Base-by-base conservation (phyloP, 2,888 invertebrate species). In the Glaucopsyche alexis region DNA sequence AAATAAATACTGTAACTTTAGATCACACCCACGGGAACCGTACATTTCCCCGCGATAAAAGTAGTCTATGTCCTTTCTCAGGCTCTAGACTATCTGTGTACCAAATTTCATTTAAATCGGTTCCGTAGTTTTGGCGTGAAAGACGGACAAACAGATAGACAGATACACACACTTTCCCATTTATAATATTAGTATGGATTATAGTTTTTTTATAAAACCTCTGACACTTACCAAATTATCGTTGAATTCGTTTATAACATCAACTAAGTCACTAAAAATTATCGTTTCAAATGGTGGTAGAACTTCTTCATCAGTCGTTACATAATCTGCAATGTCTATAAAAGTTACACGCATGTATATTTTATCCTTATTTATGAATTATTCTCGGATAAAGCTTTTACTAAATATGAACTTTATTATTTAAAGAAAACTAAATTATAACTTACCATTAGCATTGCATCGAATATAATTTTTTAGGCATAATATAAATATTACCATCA, bases 181-280 rank as follows among this genome's bases (percentile, higher is more conserved):
- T n/a, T n/a, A n/a, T n/a, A n/a, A n/a, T n/a, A n/a, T n/a, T n/a
- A n/a, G n/a, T n/a, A n/a, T n/a, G n/a, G n/a, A 29, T 29, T 29
- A 29, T 29, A 7, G 40, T 42, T 67, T 14, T 71, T 38, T 1
- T 52, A 19, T 49, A 14, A 52, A 52, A 52, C 52, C 6, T 19
- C 11, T 60, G 4, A 52, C 67, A 85, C 87, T 84, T 82, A 90
- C 90, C 79, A 82, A 80, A 77, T 83, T 85, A 74, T 83, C 87
- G 78, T 88, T 87, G 74, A 90, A 84, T 71, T 91, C 91, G 76
- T 87, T 89, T 73, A 91, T 82, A 72, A 91, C 85, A 77, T 92
- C 91, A 55, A 90, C 87, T 42, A 92, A 85, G 76, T 92, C 93
- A 74, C 85, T 89, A 75, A 87, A 88, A 75, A 92, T 87, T 71